Evolutionary conservation across 2,113 vertebrate genomes (phyloP), one percentile per base, ranked within the genome.

Genomic region (Clinocottus analis): DNA sequence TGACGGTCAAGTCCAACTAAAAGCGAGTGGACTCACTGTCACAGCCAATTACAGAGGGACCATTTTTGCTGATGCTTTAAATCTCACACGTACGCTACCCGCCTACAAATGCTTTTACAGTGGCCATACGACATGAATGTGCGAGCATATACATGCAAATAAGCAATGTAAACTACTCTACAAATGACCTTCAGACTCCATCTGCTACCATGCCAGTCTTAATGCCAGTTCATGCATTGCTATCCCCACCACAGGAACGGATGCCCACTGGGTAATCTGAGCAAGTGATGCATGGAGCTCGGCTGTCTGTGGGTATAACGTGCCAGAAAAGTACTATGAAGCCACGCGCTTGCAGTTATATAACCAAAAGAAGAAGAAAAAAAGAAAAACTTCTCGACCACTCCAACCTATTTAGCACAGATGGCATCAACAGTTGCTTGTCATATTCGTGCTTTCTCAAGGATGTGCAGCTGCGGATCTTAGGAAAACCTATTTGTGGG

Each of bases 211-310:
- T 45, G 84, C 59, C 72, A 80, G 41, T 75, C 59, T 66, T 51
- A 80, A 82, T 88, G 88, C 87, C 79, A 85, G 66, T 76, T 87
- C n/a, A 27, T 88, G 82, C 83, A n/a, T 71, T 90, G 59, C 84
- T 89, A 64, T 70, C 68, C 35, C 84, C 77, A 68, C 83, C 81
- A 51, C 77, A 79, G 85, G 85, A 89, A 67, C 56, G 66, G 72
- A 87, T 91, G 91, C 91, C 93, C 90, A 88, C 78, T 80, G 90
- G 92, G 88, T 85, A 91, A 92, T 93, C 85, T 87, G 84, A 91
- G 72, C 90, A 75, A 92, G 90, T 89, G 90, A 93, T 86, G 86
- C 93, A 89, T 90, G 81, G 87, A 85, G 82, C 68, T 51, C 62
- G 77, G 72, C 72, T 86, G 85, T 87, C 79, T 80, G 73, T 60